Base-by-base conservation (phyloP, 2,113 vertebrate genomes). In the Hemichromis elongatus region DNA sequence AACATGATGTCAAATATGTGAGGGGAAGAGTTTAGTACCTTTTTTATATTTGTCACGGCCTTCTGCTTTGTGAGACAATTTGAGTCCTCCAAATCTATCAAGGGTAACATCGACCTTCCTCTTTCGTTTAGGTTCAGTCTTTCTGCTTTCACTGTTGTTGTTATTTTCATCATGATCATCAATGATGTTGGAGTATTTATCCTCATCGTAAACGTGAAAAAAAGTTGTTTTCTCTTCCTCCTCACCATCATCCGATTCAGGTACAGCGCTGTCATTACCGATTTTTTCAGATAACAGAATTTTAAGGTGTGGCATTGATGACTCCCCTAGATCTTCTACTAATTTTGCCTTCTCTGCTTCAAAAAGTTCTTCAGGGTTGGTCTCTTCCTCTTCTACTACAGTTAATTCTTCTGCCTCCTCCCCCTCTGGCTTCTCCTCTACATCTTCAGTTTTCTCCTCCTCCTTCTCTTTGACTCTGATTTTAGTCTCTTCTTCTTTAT, bases 71-170 rank as follows among this genome's bases (percentile, higher is more conserved):
- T 52, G 54, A 84, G 56, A 50, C 10, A 59, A 47, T 57, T 47
- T 85, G 2, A 28, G 42, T 75, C 63, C 77, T 61, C 70, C 78
- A 19, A 90, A 30, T 53, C 77, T 88, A 73, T 84, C 61, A 14
- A 79, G 68, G 24, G 83, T 21, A 86, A 85, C 3, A 2, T 56
- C 80, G 42, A 68, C 42, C 28, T 83, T 91, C 75, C 77, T 84
- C 57, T 16, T 85, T 63, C 8, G 83, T 68, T 84, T 91, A 9
- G 55, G 53, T 37, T 79, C 84, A 30, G 80, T 54, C 84, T 82
- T 95, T 45, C 82, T 91, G 33, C 79, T 94, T 77, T 95, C 91
- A 4, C 88, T 95, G 88, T 95, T 95, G 89, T 94, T 95, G 75
- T 94, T 95, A 82, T 94, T 96, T 88, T 94, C 90, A 81, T 95